A percentile compares a stretch with the other conserved stretches of the same genome.
Conservation (phyloP, 2,113 vertebrate species). For the Equus przewalskii region DNA sequence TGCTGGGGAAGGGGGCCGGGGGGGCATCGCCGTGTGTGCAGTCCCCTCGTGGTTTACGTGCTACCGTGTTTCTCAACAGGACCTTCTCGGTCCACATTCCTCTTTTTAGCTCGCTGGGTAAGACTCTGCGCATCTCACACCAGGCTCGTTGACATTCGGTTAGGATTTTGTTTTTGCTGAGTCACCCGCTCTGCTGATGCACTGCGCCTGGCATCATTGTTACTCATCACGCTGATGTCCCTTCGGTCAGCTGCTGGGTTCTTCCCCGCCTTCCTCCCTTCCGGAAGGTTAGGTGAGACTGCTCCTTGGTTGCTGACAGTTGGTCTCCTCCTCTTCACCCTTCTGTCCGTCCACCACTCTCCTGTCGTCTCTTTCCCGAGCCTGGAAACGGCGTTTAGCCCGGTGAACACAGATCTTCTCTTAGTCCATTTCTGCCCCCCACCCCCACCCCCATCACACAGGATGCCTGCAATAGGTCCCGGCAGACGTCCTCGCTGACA, state of each 20-base stretch:
- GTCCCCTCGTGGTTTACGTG: no score
- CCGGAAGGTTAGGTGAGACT: neutral
- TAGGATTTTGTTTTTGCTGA: neutral
- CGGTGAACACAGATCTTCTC: accelerated
- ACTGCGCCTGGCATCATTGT: accelerated
- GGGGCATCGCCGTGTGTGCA: neutral
- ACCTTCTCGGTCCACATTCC: neutral
- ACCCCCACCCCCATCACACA: no score
- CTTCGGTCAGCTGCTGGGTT: neutral
- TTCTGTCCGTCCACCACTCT: neutral
- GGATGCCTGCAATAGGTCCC: neutral
- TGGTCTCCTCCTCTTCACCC: neutral
- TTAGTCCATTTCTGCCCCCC: neutral
- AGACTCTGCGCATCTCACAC: accelerated
- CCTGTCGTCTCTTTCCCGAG: no score
- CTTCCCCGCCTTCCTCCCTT: neutral
- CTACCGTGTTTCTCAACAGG: neutral
- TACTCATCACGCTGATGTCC: accelerated
- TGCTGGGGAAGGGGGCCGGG: neutral
- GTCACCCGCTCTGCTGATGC: neutral
- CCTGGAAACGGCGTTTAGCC: neutral
- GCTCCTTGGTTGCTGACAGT: neutral
- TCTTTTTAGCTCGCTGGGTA: neutral
- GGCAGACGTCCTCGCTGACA: accelerated
- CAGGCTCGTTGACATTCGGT: accelerated